Percentiles rank a stretch among this genome's conserved stretches.
phyloP scores from a whole-genome alignment of 2,113 vertebrate genomes.

The Pogonocichla stellata region DNA sequence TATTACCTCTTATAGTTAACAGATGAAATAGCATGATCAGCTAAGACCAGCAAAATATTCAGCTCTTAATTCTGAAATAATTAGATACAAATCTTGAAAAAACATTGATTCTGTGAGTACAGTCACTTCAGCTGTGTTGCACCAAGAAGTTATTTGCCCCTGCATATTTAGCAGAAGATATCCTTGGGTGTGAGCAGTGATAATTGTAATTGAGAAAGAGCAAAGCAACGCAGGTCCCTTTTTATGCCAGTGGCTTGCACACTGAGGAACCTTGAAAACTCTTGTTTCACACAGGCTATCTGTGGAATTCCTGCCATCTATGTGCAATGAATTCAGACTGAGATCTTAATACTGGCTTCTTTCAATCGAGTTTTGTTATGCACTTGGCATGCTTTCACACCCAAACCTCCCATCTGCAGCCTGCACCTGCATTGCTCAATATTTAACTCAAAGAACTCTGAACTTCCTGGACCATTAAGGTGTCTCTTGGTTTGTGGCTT shows the following conservation, averaged over 20 bases:
- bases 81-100: background rate
- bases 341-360: conserved; percentile 67
- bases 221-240: background rate
- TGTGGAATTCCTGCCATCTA: conserved; percentile 54
- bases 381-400: conserved; percentile 64
- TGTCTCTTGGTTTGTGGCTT: conserved; percentile 39
- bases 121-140: background rate
- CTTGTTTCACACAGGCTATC: conserved; percentile 37
- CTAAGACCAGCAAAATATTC: background rate
- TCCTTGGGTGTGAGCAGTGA: background rate
- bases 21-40: background rate
- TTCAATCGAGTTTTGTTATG: conserved; percentile 70
- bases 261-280: conserved; percentile 17
- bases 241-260: background rate
- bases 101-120: background rate
- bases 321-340: conserved; percentile 43
- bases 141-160: background rate
- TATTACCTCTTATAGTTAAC: background rate
- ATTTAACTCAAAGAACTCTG: conserved; percentile 34
- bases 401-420: conserved; percentile 65
- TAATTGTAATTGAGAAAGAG: background rate
- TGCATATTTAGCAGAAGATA: background rate
- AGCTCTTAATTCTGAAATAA: conserved; percentile 11
- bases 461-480: conserved; percentile 55
- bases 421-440: conserved; percentile 69